Evolutionary conservation across 2,797 vertebrate species (phyloP), one percentile per base, ranked within the genome.

Genomic region (Momotus momota): DNA sequence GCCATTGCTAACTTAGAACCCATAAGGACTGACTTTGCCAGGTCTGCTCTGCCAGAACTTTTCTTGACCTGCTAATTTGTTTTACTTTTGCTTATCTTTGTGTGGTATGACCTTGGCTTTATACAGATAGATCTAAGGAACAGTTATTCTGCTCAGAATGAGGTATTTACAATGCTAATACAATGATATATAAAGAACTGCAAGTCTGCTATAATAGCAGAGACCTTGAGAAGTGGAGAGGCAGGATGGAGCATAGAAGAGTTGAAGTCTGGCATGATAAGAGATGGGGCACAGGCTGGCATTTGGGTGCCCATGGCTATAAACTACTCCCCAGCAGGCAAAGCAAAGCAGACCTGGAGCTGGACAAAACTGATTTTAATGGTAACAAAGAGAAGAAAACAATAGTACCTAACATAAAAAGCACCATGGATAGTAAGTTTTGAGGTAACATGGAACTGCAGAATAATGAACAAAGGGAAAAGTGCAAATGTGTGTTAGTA

Each of bases 251-350:
- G 38, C 23, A 51, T 1, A 67, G n/a, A 54, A 49, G 27, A 58
- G 9, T 14, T 5, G 6, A 20, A 46, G 13, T 41, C 46, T 61
- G 18, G 27, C 62, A 48, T 19, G 25, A 22, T 35, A 64, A 33
- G 15, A 66, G 26, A 25, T 29, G 15, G 49, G 23, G 15, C 19
- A 38, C 14, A 67, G 17, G 13, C 40, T 72, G 40, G 17, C 8
- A 65, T 0, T n/a, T 16, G n/a, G 23, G 8, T 45, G 10, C 31
- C 54, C 31, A 35, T 1, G 2, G 10, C 29, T 46, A 46, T 18
- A 78, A 86, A 92, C 11, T 6, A 62, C 12, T 29, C 38, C 49
- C 12, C 16, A 75, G 45, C 0, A 60, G 66, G 12, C 45, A 69
- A 73, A 86, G 27, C 19, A 74, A 40, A 23, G 23, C 48, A 78